A percentile compares a stretch with the other conserved stretches of the same genome.
phyloP scores from a whole-genome alignment of 23 tunicate genomes.

The Halocynthia roretzi region DNA sequence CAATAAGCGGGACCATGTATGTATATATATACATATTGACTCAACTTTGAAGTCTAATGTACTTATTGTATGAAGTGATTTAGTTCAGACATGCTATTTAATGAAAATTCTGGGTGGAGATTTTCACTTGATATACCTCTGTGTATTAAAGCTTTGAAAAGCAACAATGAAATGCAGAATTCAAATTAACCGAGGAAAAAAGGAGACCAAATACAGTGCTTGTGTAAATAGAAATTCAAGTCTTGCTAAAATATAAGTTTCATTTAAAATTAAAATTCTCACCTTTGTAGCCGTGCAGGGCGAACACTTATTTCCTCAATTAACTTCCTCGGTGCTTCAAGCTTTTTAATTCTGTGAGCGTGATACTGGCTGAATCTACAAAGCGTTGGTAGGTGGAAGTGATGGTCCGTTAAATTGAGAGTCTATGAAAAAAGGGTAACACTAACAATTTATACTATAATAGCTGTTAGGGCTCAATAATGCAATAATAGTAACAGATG shows the following conservation, averaged over 20 bases:
- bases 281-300: not conserved
- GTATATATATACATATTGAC: no score
- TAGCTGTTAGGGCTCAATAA: not conserved
- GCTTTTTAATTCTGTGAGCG: not conserved
- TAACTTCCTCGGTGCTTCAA: slow-evolving; percentile 14
- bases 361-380: slow-evolving; percentile 12
- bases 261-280: no score
- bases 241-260: no score
- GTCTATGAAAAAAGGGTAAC: not conserved
- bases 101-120: slow-evolving; percentile 37
- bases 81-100: slow-evolving; percentile 37
- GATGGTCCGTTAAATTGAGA: slow-evolving; percentile 19
- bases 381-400: slow-evolving; percentile 15
- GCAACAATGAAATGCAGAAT: no score
- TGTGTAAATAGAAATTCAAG: no score
- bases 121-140: slow-evolving; percentile 41
- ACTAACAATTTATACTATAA: not conserved
- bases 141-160: not conserved
- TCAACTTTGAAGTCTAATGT: no score
- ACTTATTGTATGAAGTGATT: slow-evolving; percentile 16
- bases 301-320: slow-evolving; percentile 4
- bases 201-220: no score
- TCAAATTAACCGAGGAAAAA: no score
- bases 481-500: not conserved
- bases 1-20: no score